Evolutionary conservation across 2,888 invertebrate species (phyloP), one percentile per base, ranked within the genome.

Genomic region (Limenitis camilla): DNA sequence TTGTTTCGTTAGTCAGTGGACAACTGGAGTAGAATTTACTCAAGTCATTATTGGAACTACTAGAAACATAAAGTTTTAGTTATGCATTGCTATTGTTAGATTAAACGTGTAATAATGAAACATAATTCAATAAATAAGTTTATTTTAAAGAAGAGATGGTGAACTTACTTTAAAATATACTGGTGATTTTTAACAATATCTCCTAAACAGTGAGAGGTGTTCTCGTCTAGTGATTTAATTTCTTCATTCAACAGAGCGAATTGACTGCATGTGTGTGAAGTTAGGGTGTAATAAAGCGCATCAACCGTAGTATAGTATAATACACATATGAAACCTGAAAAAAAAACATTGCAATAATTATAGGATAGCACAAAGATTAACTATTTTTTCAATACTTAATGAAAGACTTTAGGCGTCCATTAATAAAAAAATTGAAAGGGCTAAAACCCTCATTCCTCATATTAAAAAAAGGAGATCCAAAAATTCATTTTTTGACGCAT

Each of bases 241-340:
- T 71, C 74, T 6, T 71, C 56, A 53, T 75, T 76, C 5, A 86
- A 65, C 0, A 81, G 56, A 0, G 61, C 57, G 39, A 83, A 80
- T 51, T 82, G 72, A 10, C 69, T 69, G 55, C 82, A 85, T 1
- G 81, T 67, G 11, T 81, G 80, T 10, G 77, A 75, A 0, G 82
- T 77, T 40, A 83, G 48, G 4, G 78, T 64, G 40, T 72, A 81
- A 51, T 81, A 85, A 0, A 84, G 48, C 1, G 76, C 74, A 52
- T 85, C 85, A 0, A 71, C 66, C 0, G 76, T 74, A 1, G 78
- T 74, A 36, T 64, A 79, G 55, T 65, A 81, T 19, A 81, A 49
- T 0, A 77, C 71, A 53, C 82, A 81, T 19, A 74, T 62, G 35
- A 73, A 80, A 60, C 81, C 85, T 85, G 68, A 41, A 58, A 58